A percentile compares a stretch with the other conserved stretches of the same genome.
Evolutionary conservation across 2,797 vertebrate genomes (phyloP).

Genomic region (Pelodytes ibericus): DNA sequence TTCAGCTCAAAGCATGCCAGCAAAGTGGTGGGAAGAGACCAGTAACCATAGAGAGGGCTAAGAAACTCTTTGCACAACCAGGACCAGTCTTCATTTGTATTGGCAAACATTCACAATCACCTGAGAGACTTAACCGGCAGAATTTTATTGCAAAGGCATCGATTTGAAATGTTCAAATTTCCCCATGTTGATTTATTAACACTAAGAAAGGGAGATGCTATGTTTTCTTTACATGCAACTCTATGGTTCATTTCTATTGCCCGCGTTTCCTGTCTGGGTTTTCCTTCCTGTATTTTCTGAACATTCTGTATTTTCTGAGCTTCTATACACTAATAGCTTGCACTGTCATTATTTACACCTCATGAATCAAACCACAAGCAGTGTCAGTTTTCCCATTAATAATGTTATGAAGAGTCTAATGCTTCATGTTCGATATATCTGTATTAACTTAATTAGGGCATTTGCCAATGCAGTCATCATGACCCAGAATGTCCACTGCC

Average conservation of each 20-base stretch:
- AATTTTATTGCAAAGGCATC: background rate
- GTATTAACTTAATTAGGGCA: too few relatives aligned
- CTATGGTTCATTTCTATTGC: background rate
- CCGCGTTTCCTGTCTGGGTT: background rate
- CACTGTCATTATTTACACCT: too few relatives aligned
- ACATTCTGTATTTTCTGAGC: too few relatives aligned
- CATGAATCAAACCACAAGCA: too few relatives aligned
- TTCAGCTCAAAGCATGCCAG: background rate
- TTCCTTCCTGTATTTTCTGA: too few relatives aligned
- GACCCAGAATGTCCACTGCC: too few relatives aligned
- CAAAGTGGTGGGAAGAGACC: background rate
- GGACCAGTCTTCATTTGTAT: background rate
- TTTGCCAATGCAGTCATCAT: too few relatives aligned
- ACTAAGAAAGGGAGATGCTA: too few relatives aligned
- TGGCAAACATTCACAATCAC: background rate
- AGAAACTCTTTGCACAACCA: background rate
- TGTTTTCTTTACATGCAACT: constrained; percentile 9
- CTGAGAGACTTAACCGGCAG: background rate
- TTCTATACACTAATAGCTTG: too few relatives aligned
- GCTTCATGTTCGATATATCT: too few relatives aligned
- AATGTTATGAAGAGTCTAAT: too few relatives aligned
- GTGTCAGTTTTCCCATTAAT: too few relatives aligned
- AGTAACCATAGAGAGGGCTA: background rate
- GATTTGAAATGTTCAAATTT: background rate
- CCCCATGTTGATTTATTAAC: background rate